phyloP scores from a whole-genome alignment of 2,888 invertebrate genomes.

The Calameuta filiformis region DNA sequence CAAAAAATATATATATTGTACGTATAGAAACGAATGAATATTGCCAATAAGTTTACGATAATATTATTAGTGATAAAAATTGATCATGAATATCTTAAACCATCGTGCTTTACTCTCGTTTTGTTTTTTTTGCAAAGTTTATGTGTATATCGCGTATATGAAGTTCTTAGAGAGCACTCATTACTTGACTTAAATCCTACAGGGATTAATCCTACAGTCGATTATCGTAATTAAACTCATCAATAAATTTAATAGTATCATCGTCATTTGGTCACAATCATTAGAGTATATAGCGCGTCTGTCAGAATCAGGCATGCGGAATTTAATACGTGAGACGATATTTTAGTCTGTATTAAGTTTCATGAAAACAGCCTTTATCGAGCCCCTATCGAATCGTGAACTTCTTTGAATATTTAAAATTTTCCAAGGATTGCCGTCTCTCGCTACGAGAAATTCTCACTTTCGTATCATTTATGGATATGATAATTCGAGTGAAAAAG shows the following conservation, averaged over 20 bases:
- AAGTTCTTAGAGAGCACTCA: not conserved
- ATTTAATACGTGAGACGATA: not conserved
- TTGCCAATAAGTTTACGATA: slow-evolving; percentile 17
- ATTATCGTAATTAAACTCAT: not conserved
- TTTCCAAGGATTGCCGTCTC: not conserved
- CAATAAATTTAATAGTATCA: not conserved
- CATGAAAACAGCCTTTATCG: not conserved
- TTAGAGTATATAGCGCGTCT: not conserved
- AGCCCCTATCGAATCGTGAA: not conserved
- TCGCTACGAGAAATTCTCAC: not conserved
- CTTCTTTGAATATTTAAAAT: not conserved
- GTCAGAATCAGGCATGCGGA: not conserved
- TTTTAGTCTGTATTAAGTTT: not conserved
- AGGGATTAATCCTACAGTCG: not conserved
- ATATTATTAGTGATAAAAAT: slow-evolving; percentile 4
- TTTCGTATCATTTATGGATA: not conserved
- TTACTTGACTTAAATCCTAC: not conserved
- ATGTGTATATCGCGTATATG: not conserved
- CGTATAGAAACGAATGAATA: not conserved
- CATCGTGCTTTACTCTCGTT: slow-evolving; percentile 11
- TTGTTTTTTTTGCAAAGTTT: slow-evolving; percentile 1
- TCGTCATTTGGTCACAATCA: not conserved
- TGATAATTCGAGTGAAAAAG: not conserved
- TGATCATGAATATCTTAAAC: slow-evolving; percentile 2
- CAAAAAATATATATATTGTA: no score